These are phyloP conservation scores for Mesopsocus fuscifrons DNA, from an alignment of 2,888 invertebrate species.

Conservation along the genomic window DNA sequence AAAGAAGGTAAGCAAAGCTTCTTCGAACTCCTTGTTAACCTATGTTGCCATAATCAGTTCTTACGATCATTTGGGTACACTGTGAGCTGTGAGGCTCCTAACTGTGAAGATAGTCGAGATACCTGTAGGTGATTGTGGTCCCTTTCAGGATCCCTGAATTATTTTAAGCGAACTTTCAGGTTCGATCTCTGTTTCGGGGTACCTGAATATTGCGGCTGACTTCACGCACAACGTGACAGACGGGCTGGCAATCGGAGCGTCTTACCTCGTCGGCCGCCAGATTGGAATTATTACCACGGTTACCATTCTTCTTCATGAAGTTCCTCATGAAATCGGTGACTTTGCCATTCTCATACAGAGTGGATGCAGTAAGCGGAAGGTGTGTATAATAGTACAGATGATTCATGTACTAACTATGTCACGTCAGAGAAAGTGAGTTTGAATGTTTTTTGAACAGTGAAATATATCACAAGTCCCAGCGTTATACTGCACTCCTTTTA, in stretches of 20 bases:
- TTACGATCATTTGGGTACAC: no score
- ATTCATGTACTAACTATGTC: no score
- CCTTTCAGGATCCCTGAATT: no score
- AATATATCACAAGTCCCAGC: not conserved
- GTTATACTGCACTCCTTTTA: no score
- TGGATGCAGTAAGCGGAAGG: slow-evolving; percentile 78
- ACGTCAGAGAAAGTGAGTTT: slow-evolving; percentile 9
- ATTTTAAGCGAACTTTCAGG: no score
- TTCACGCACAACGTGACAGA: slow-evolving; percentile 99
- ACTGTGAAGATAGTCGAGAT: no score
- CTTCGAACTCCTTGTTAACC: no score
- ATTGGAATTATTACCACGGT: slow-evolving; percentile 81
- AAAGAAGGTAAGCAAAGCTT: not conserved
- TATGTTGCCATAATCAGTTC: no score
- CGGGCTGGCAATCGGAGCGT: slow-evolving; percentile 96
- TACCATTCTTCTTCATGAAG: slow-evolving; percentile 92
- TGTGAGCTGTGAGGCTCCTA: no score
- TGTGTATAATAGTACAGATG: no score
- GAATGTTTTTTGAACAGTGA: not conserved
- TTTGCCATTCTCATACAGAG: slow-evolving; percentile 97
- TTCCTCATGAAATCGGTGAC: slow-evolving; percentile 99
- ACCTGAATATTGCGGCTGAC: slow-evolving; percentile 93
- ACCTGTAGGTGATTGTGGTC: no score
- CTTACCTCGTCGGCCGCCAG: slow-evolving; percentile 77
- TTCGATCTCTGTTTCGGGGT: slow-evolving; percentile 70